A percentile compares a stretch with the other conserved stretches of the same genome.
Conservation (phyloP, 2,888 invertebrate species). For the Callyntrura sp. region DNA sequence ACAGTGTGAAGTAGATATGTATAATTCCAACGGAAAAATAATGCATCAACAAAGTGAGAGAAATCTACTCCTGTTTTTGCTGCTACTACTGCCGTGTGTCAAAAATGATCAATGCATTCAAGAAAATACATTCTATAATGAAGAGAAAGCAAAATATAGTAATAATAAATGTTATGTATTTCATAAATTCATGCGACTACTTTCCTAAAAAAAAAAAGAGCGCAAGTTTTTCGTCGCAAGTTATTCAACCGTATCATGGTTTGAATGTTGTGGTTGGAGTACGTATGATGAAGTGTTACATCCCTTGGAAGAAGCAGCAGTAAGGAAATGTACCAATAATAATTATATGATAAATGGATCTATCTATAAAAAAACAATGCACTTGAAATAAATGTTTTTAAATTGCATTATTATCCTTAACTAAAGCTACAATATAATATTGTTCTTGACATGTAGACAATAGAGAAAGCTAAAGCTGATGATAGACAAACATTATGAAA, state of each 20-base stretch:
- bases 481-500: background rate
- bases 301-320: no score
- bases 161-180: background rate
- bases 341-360: no score
- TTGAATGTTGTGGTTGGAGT: background rate
- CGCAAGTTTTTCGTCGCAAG: background rate
- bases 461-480: background rate
- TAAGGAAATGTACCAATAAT: no score
- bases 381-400: slow-evolving; percentile 16
- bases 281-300: background rate
- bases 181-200: background rate
- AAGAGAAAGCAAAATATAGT: background rate
- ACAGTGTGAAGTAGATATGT: background rate
- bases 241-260: background rate
- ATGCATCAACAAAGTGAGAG: background rate
- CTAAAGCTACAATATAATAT: background rate
- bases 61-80: background rate
- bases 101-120: slow-evolving; percentile 31
- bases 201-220: background rate
- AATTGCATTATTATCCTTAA: background rate
- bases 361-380: background rate
- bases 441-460: background rate
- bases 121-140: slow-evolving; percentile 20
- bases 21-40: background rate
- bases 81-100: slow-evolving; percentile 16